These are phyloP conservation scores for Nomada fabriciana DNA, from an alignment of 2,888 invertebrate genomes.

Conservation along the genomic window DNA sequence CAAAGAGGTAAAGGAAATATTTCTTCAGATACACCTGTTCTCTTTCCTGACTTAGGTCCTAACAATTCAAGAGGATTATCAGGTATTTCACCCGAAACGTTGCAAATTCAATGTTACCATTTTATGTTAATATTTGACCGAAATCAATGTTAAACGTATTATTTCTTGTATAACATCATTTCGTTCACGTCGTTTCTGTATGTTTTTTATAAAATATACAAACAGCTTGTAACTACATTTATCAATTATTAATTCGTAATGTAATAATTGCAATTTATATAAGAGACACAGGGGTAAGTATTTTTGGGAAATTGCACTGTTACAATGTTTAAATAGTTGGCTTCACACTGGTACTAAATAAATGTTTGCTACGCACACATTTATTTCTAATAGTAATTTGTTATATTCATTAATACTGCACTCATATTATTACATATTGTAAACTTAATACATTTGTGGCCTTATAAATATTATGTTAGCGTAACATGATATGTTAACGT, in stretches of 20 bases:
- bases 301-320: not conserved
- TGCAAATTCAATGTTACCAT: not conserved
- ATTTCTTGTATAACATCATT: not conserved
- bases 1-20: slow-evolving; percentile 88
- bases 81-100: not conserved
- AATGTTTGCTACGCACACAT: not conserved
- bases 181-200: not conserved
- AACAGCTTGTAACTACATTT: not conserved
- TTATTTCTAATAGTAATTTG: not conserved
- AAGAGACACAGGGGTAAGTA: not conserved
- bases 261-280: not conserved
- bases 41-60: not conserved
- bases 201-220: not conserved
- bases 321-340: not conserved
- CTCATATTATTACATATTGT: not conserved
- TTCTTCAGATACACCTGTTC: slow-evolving; percentile 5
- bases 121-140: not conserved
- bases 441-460: not conserved
- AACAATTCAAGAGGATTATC: not conserved
- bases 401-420: not conserved
- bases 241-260: not conserved
- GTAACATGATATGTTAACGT: not conserved
- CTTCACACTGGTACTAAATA: not conserved
- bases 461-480: not conserved
- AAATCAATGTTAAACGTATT: not conserved